Percentiles rank a stretch among this genome's conserved stretches.
phyloP scores from a whole-genome alignment of 2,113 vertebrate species.

The Brienomyrus longianalis region DNA sequence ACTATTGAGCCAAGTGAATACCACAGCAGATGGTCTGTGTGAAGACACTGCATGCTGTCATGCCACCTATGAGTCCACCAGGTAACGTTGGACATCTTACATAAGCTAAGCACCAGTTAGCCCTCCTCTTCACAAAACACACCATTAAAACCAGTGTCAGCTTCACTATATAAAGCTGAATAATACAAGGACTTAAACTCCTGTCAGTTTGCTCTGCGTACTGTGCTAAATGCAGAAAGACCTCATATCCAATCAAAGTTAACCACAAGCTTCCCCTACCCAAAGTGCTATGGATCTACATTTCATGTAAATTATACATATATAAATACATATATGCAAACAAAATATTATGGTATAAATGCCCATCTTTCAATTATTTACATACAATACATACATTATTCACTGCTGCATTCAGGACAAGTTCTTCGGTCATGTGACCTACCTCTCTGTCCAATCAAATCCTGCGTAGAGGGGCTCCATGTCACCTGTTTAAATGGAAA shows the following conservation, averaged over 20 bases:
- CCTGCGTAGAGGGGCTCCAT: conserved; percentile 4
- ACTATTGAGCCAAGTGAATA: not conserved
- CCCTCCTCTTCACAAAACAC: not conserved
- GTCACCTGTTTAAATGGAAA: conserved; percentile 32
- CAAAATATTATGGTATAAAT: conserved; percentile 1
- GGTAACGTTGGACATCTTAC: not conserved
- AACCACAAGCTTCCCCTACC: not conserved
- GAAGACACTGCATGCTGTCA: not conserved
- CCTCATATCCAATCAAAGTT: not conserved
- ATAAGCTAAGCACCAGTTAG: not conserved
- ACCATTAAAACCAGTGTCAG: not conserved
- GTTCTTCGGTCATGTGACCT: not conserved
- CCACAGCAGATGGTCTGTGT: not conserved
- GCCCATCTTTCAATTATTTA: not conserved
- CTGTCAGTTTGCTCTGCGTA: not conserved
- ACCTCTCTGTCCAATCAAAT: conserved; percentile 3
- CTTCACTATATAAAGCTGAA: not conserved
- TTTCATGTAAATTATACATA: not conserved
- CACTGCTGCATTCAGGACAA: not conserved
- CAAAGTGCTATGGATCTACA: not conserved
- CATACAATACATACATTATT: not conserved
- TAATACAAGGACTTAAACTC: not conserved
- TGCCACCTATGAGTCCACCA: not conserved
- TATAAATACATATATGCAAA: not conserved
- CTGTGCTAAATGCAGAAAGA: not conserved